Base-by-base conservation (phyloP, 2,113 vertebrate species). In the Nothobranchius kuhntae region DNA sequence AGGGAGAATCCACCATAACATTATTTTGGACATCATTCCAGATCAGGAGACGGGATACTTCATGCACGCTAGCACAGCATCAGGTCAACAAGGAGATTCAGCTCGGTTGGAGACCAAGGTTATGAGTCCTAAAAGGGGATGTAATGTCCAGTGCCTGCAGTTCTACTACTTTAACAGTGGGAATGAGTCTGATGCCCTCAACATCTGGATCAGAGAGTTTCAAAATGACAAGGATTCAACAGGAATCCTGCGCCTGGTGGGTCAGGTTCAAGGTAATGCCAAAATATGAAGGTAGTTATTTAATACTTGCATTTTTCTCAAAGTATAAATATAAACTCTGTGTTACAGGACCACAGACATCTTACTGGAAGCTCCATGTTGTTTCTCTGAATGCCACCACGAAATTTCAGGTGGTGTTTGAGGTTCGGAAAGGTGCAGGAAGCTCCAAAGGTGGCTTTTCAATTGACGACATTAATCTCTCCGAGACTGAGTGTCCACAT, bases 391-490 rank as follows among this genome's bases (percentile, higher is more conserved):
- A 85, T 1, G 79, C 82, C 54, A 80, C 73, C 0, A 90, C 47
- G n/a, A 91, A 90, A 80, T 97, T 95, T 78, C 84, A 90, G 55
- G 88, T 95, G 62, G 81, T 90, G 51, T 96, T 95, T 84, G 82
- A 92, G 91, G 94, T 91, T 0, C 5, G 69, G 51, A 94, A 77
- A 91, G 92, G 94, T 64, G 44, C 55, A 7, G 91, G 82, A 3
- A 35, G 1, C 9, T 94, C 95, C 8, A 14, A 13, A 0, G 95
- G 95, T 14, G 94, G 95, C 35, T 90, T 96, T 59, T 95, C 95
- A 11, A 82, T 95, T 14, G 95, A 96, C 1, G 95, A 97, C 74
- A 93, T 97, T 79, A 97, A 94, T 78, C 89, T 96, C 40, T 95
- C 95, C 0, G 95, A 96, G 88, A 56, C 52, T 2, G 85, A 73